Conservation (phyloP, 2,888 invertebrate genomes). For the Boloria selene region DNA sequence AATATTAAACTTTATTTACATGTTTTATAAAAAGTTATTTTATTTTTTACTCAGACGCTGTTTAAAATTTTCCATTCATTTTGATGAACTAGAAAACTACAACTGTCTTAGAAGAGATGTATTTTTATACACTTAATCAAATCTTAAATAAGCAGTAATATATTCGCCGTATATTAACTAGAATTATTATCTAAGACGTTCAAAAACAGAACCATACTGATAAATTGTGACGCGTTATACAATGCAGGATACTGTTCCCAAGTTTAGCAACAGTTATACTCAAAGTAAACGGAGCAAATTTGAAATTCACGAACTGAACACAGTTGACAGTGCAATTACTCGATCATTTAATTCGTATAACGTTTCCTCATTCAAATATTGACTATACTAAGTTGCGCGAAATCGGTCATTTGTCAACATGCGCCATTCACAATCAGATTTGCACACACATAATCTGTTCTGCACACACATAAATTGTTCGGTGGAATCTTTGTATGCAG, state of each 20-base stretch:
- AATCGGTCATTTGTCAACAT: slow-evolving; percentile 30
- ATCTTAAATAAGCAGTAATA: no score
- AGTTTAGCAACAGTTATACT: background rate
- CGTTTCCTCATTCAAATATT: background rate
- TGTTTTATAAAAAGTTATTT: no score
- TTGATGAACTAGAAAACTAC: no score
- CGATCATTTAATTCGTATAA: slow-evolving; percentile 5
- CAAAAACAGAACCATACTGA: background rate
- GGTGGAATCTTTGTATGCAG: slow-evolving; percentile 53
- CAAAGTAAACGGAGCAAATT: background rate
- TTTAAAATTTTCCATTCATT: no score
- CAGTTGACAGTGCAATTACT: slow-evolving; percentile 1
- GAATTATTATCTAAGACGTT: background rate
- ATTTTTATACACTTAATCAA: no score
- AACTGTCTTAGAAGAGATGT: no score
- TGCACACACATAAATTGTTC: slow-evolving; percentile 60
- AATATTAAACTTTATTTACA: no score
- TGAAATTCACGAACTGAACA: background rate
- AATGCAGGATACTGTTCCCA: background rate
- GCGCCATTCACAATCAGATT: slow-evolving; percentile 45
- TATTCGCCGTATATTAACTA: no score
- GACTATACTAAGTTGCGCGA: background rate
- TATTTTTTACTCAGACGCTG: no score
- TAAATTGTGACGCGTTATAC: background rate
- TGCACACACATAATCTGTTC: slow-evolving; percentile 53